Percentiles rank a stretch among this genome's conserved stretches.
Evolutionary conservation across 2,113 vertebrate genomes (phyloP).

Genomic region (Gnathonemus echidnorhynchus): DNA sequence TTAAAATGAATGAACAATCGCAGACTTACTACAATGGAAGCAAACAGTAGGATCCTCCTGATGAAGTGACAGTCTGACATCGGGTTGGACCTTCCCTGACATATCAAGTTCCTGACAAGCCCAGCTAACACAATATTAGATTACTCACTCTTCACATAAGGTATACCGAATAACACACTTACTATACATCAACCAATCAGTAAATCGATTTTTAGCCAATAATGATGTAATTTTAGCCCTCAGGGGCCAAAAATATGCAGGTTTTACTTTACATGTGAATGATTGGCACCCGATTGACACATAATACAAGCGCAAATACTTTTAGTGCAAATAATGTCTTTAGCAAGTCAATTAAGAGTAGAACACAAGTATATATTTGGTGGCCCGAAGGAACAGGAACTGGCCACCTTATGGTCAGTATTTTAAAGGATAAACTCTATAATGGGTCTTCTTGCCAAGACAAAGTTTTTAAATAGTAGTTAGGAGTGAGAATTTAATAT

Average conservation of each 20-base stretch:
- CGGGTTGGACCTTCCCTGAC: background rate
- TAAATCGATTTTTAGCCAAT: conserved; percentile 5
- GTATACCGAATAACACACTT: background rate
- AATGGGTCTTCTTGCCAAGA: background rate
- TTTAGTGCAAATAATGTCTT: background rate
- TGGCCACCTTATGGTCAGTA: background rate
- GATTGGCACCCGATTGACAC: background rate
- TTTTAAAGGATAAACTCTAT: background rate
- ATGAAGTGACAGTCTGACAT: background rate
- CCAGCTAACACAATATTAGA: background rate
- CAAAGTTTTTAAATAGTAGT: background rate
- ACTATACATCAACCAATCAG: background rate
- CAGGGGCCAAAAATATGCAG: background rate
- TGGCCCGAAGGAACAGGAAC: background rate
- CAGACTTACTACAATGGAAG: background rate
- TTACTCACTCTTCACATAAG: background rate
- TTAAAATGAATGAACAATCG: background rate
- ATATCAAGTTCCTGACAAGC: conserved; percentile 4
- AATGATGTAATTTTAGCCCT: background rate
- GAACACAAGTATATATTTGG: background rate
- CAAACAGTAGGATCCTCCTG: background rate
- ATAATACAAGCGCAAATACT: background rate
- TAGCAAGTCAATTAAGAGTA: background rate
- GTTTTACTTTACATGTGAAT: background rate
- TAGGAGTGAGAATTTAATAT: background rate